phyloP scores from a whole-genome alignment of 2,888 invertebrate genomes.

The Panzeria rudis region DNA sequence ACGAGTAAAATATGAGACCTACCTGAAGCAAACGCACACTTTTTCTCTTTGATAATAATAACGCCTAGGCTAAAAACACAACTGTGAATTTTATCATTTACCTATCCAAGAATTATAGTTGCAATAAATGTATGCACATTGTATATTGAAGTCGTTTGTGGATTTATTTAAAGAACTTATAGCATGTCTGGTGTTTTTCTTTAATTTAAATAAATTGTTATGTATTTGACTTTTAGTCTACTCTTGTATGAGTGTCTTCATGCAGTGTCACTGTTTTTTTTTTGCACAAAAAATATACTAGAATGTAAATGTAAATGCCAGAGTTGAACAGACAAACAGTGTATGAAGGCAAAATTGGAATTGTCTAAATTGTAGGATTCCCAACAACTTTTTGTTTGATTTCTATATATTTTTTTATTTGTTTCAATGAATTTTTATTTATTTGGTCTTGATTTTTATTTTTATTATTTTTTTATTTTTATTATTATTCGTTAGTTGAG shows the following conservation, averaged over 20 bases:
- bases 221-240: constrained; percentile 39
- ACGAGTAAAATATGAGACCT: no score
- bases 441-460: constrained; percentile 68
- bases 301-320: constrained; percentile 28
- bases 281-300: constrained; percentile 9
- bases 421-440: constrained; percentile 67
- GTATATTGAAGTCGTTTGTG: constrained; percentile 1
- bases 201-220: constrained; percentile 65
- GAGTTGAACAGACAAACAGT: background rate
- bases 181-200: background rate
- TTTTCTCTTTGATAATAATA: no score
- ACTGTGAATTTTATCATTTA: background rate
- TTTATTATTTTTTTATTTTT: constrained; percentile 42
- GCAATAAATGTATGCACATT: background rate
- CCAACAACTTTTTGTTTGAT: constrained; percentile 31
- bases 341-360: background rate
- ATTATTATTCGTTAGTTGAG: constrained; percentile 51
- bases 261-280: background rate
- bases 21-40: no score
- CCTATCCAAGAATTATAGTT: constrained; percentile 4
- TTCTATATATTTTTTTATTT: constrained; percentile 47
- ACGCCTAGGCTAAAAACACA: background rate
- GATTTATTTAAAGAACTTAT: constrained; percentile 15
- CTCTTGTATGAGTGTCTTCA: constrained; percentile 4
- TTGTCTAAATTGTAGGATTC: constrained; percentile 36